These are phyloP conservation scores for Ranitomeya variabilis DNA, from an alignment of 2,113 vertebrate genomes.

Conservation along the genomic window DNA sequence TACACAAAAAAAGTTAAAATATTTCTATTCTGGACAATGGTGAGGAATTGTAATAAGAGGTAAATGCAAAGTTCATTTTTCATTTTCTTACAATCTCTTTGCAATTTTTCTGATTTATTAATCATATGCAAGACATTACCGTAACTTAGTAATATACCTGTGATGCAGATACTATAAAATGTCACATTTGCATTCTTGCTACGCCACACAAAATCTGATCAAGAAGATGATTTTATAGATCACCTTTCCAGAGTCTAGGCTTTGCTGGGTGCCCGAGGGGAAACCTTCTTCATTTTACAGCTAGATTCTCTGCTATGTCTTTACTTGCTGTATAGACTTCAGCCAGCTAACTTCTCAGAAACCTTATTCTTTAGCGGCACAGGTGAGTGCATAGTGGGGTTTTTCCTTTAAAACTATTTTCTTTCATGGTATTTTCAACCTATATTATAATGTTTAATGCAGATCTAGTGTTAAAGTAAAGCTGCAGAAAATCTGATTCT, in stretches of 20 bases:
- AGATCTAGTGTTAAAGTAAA: neutral
- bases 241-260: slow-evolving; percentile 15
- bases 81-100: no score
- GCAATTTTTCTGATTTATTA: no score
- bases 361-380: slow-evolving; percentile 60
- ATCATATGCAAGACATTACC: no score
- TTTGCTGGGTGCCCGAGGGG: slow-evolving; percentile 68
- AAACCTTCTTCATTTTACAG: slow-evolving; percentile 63
- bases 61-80: no score
- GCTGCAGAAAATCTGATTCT: neutral
- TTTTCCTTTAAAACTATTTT: neutral
- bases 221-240: slow-evolving; percentile 5
- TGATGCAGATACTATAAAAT: neutral
- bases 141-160: neutral
- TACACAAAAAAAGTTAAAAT: no score
- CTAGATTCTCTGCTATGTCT: slow-evolving; percentile 70
- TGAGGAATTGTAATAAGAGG: no score
- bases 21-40: no score
- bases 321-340: slow-evolving; percentile 69
- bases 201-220: neutral
- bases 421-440: neutral
- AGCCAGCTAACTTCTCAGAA: slow-evolving; percentile 59
- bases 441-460: neutral
- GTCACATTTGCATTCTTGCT: neutral
- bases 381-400: slow-evolving; percentile 64